Evolutionary conservation across 2,113 vertebrate genomes (phyloP).

Genomic region (Rhea pennata): DNA sequence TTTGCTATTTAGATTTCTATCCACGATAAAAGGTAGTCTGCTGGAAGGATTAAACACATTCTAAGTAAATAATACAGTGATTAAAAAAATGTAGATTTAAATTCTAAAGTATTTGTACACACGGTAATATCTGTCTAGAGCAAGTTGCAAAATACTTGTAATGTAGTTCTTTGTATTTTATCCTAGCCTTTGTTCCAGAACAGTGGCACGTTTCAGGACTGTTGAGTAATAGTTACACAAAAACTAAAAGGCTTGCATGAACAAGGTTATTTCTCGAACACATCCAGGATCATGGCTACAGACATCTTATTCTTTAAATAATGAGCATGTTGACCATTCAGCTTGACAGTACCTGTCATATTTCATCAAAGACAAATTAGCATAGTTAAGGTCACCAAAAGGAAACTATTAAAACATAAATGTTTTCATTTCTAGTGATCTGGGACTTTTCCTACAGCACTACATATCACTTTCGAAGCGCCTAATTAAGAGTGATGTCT

Average conservation of each 20-base stretch:
- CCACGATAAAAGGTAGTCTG: not conserved
- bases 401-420: conserved; percentile 63
- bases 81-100: not conserved
- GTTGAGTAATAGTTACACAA: not conserved
- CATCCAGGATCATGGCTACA: not conserved
- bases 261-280: not conserved
- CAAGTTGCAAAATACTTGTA: not conserved
- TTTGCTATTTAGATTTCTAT: not conserved
- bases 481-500: conserved; percentile 57
- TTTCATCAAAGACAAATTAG: conserved; percentile 57
- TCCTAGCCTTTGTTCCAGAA: not conserved
- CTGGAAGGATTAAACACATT: not conserved
- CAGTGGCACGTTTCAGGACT: not conserved
- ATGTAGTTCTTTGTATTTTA: not conserved
- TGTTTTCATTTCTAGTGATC: conserved; percentile 62
- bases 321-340: conserved; percentile 48
- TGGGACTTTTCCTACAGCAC: conserved; percentile 50
- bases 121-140: not conserved
- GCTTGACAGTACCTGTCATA: conserved; percentile 14
- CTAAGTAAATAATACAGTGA: not conserved
- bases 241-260: not conserved
- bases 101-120: not conserved
- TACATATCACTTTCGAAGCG: not conserved
- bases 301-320: conserved; percentile 55
- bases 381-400: conserved; percentile 53